Base-by-base conservation (phyloP, 2,113 vertebrate species). In the Brachypteracias leptosomus region DNA sequence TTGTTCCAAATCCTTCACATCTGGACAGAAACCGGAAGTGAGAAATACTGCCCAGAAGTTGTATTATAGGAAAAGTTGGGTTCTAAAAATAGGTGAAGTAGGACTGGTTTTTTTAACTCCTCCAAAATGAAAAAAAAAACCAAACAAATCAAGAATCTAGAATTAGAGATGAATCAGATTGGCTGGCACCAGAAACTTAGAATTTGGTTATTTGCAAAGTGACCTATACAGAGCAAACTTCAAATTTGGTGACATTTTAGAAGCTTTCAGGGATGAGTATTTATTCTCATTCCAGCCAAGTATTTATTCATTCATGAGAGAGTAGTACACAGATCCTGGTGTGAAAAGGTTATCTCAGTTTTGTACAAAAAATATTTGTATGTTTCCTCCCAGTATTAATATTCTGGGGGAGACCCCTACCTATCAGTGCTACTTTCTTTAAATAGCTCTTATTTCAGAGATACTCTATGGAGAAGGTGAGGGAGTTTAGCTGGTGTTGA, bases 21-120 rank as follows among this genome's bases (percentile, higher is more conserved):
- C 95, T 97, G 97, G 88, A 94, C 85, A 96, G 94, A 95, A 96
- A 94, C 11, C 49, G 85, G 96, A 97, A 96, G 94, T 85, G 80
- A 94, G 83, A 94, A 94, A 96, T 89, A 49, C 52, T 93, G 55
- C 73, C 92, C 88, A 95, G 87, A 90, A 95, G 65, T 31, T 51
- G n/a, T 74, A 89, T 78, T 94, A 84, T 92, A 94, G 90, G 95
- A 86, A 97, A 96, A 93, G 38, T 13, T 78, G 42, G 9, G 16
- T 90, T 97, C 91, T 89, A 82, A 96, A 95, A 96, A 94, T 93
- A 91, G 74, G n/a, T 80, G 46, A 92, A 86, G n/a, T 62, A 62
- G 3, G 1, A 75, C 65, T 90, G 44, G 0, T 40, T 54, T 49
- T 88, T 87, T 87, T 46, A 67, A 79, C 33, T 90, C 52, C n/a